These are phyloP conservation scores for Hemithea aestivaria DNA, from an alignment of 2,888 invertebrate genomes.

Conservation along the genomic window DNA sequence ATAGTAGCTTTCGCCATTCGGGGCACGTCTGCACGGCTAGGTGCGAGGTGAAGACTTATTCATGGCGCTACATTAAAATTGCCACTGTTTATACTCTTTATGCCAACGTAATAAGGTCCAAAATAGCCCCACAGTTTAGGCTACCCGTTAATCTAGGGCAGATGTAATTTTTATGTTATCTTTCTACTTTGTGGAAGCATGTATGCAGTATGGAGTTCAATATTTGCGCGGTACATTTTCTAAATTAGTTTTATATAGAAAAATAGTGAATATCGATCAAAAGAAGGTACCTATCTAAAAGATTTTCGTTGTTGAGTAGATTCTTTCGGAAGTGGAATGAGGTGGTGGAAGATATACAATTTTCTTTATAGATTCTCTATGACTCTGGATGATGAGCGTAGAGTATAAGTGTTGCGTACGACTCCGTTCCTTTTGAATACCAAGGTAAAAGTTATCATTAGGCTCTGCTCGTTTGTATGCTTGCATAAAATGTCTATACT, in stretches of 20 bases:
- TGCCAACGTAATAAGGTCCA: slow-evolving; percentile 14
- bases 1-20: slow-evolving; percentile 41
- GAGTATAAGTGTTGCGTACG: too few species aligned
- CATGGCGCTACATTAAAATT: slow-evolving; percentile 27
- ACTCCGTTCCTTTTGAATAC: too few species aligned
- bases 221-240: not conserved
- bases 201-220: slow-evolving; percentile 9
- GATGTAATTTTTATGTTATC: slow-evolving; percentile 25
- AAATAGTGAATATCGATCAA: slow-evolving; percentile 1
- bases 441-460: too few species aligned
- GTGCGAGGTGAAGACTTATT: slow-evolving; percentile 29
- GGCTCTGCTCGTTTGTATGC: too few species aligned
- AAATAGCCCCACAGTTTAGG: slow-evolving; percentile 4
- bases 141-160: slow-evolving; percentile 17
- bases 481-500: too few species aligned
- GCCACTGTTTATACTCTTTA: slow-evolving; percentile 14
- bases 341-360: too few species aligned
- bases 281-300: not conserved
- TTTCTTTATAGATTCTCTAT: too few species aligned
- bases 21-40: slow-evolving; percentile 39
- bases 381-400: too few species aligned
- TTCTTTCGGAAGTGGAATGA: too few species aligned
- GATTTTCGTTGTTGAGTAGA: too few species aligned
- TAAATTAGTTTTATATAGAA: not conserved
- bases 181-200: slow-evolving; percentile 3